A percentile compares a stretch with the other conserved stretches of the same genome.
Conservation (phyloP, 2,113 vertebrate species). For the Phoxinus phoxinus region DNA sequence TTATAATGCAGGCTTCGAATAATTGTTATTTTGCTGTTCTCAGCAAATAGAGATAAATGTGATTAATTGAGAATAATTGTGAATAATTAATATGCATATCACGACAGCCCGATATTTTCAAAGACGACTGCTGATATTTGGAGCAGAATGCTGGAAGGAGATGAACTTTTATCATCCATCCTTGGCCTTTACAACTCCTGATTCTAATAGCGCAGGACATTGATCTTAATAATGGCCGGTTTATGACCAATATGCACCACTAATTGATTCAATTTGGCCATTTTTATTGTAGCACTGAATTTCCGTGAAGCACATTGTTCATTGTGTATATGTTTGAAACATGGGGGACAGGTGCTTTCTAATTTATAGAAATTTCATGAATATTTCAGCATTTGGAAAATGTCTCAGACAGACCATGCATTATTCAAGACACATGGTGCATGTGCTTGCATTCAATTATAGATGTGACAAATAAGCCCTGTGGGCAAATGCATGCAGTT, state of each 20-base stretch:
- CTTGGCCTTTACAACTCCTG: conserved; percentile 22
- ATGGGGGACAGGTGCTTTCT: conserved; percentile 45
- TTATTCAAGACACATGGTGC: conserved; percentile 57
- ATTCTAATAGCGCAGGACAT: conserved; percentile 42
- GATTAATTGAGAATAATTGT: neutral
- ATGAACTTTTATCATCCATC: conserved; percentile 43
- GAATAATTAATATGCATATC: neutral
- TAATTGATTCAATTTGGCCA: conserved; percentile 51
- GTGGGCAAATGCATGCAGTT: conserved; percentile 59
- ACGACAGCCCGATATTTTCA: conserved; percentile 11
- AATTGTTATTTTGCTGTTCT: neutral
- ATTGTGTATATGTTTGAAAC: conserved; percentile 44
- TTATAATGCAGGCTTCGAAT: neutral
- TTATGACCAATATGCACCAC: conserved; percentile 43
- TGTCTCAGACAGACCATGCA: conserved; percentile 59
- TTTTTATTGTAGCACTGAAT: conserved; percentile 42
- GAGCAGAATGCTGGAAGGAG: neutral
- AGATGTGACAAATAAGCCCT: conserved; percentile 62
- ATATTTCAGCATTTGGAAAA: conserved; percentile 61
- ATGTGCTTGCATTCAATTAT: conserved; percentile 66
- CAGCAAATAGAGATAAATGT: neutral
- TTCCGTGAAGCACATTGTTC: conserved; percentile 26
- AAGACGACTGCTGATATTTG: neutral
- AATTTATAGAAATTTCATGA: conserved; percentile 63
- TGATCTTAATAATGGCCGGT: conserved; percentile 52